Evolutionary conservation across 2,113 vertebrate genomes (phyloP).

Genomic region (Gallinago media): DNA sequence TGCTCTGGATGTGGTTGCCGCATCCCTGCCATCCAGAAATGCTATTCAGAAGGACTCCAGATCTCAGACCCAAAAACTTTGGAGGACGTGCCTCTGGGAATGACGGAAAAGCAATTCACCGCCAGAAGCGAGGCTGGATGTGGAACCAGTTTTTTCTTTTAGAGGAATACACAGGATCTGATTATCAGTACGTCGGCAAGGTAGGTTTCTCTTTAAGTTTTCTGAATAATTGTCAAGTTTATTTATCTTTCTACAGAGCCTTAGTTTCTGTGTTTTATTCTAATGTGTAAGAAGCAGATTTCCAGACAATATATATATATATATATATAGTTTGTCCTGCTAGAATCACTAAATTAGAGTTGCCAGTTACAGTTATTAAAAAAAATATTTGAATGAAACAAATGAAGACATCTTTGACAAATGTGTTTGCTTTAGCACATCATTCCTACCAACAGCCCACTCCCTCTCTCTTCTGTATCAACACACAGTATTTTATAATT

Average conservation of each 20-base stretch:
- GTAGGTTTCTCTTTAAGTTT: conserved; percentile 59
- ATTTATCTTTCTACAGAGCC: background rate
- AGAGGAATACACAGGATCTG: conserved; percentile 85
- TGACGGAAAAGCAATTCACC: conserved; percentile 79
- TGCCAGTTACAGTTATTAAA: background rate
- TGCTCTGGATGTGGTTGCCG: conserved; percentile 78
- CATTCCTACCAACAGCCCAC: background rate
- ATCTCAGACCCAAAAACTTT: conserved; percentile 64
- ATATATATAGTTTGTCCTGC: background rate
- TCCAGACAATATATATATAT: background rate
- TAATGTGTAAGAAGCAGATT: background rate
- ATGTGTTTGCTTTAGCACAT: background rate
- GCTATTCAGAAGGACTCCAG: conserved; percentile 78
- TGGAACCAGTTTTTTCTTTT: conserved; percentile 87
- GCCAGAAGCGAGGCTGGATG: conserved; percentile 86
- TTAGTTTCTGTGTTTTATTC: background rate
- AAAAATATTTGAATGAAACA: background rate
- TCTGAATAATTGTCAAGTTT: background rate
- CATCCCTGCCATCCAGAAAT: conserved; percentile 74
- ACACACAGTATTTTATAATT: background rate
- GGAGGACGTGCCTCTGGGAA: conserved; percentile 52
- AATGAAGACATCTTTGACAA: background rate
- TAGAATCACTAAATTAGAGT: background rate
- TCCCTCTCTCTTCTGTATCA: background rate
- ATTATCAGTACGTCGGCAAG: conserved; percentile 86